Conservation (phyloP, 2,797 vertebrate genomes). For the Typhlichthys subterraneus region DNA sequence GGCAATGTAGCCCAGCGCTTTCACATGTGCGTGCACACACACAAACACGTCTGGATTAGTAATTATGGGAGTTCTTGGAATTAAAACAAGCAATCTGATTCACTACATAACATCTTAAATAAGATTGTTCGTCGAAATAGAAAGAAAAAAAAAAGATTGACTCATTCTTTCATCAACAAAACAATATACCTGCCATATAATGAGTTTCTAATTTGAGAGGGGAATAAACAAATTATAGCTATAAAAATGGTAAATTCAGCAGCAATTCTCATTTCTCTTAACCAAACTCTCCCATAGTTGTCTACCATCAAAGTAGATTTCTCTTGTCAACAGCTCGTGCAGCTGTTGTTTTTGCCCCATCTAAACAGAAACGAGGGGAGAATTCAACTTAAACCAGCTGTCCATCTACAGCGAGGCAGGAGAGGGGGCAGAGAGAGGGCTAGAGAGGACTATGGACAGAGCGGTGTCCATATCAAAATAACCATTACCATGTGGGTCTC, state of each 20-base stretch:
- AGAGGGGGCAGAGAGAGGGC: conserved; percentile 45
- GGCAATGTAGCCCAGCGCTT: conserved; percentile 21
- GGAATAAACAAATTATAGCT: conserved; percentile 73
- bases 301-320: conserved; percentile 58
- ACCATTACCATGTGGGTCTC: conserved; percentile 39
- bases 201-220: conserved; percentile 68
- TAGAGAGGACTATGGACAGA: conserved; percentile 46
- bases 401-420: conserved; percentile 48
- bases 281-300: conserved; percentile 20
- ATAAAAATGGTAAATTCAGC: conserved; percentile 80
- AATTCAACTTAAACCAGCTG: conserved; percentile 52
- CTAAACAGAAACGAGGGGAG: conserved; percentile 49
- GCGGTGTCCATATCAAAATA: conserved; percentile 38
- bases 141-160: conserved; percentile 68
- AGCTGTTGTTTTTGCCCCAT: conserved; percentile 41
- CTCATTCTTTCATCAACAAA: conserved; percentile 61
- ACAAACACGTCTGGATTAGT: conserved; percentile 48
- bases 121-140: conserved; percentile 64
- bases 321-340: conserved; percentile 44
- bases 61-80: conserved; percentile 38
- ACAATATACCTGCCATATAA: conserved; percentile 75
- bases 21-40: conserved; percentile 15
- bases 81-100: conserved; percentile 48
- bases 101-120: conserved; percentile 55
- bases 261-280: conserved; percentile 61